Percentiles rank a stretch among this genome's conserved stretches.
Conservation (phyloP, 2,888 invertebrate genomes). For the Tolmerus cingulatus region DNA sequence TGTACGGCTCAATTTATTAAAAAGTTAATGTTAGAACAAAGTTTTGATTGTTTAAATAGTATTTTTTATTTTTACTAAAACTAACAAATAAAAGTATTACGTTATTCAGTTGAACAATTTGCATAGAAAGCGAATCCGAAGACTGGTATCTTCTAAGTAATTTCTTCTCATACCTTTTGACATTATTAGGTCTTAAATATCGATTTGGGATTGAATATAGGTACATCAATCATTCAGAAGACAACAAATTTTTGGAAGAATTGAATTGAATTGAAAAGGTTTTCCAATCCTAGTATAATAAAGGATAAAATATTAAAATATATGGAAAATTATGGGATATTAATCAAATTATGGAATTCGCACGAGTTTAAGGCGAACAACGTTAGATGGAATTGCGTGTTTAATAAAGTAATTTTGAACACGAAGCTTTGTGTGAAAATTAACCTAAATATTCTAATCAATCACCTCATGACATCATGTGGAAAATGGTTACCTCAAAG, state of each 20-base stretch:
- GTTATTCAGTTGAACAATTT: too few species aligned
- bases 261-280: neutral
- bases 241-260: neutral
- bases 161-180: too few species aligned
- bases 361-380: neutral
- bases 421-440: neutral
- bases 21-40: too few species aligned
- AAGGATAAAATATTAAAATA: neutral
- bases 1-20: too few species aligned
- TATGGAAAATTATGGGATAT: neutral
- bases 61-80: too few species aligned
- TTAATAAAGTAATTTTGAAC: neutral
- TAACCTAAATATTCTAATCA: neutral
- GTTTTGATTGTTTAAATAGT: too few species aligned
- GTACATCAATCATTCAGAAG: neutral
- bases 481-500: neutral
- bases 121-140: too few species aligned
- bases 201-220: neutral
- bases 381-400: neutral
- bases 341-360: neutral
- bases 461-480: neutral
- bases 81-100: too few species aligned
- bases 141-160: too few species aligned
- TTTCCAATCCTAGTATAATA: neutral
- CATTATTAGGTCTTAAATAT: too few species aligned